Base-by-base conservation (phyloP, 2,113 vertebrate genomes). In the Plecturocebus donacophilus region DNA sequence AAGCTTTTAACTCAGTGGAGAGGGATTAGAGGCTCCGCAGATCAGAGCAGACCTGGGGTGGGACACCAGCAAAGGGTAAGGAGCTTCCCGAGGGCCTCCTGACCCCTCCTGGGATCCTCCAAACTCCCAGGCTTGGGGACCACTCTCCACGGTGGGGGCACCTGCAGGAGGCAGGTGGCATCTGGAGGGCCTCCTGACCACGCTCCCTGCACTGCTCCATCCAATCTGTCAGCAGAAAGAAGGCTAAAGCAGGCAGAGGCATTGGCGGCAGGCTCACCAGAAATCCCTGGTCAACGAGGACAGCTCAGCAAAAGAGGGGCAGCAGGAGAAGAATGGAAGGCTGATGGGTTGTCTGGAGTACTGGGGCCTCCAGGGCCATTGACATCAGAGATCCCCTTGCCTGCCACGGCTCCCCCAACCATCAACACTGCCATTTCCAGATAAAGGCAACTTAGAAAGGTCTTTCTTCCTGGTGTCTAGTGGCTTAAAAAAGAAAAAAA, bases 1-100 rank as follows among this genome's bases (percentile, higher is more conserved):
- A 91, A 95, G 96, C 93, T 96, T 97, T 98, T 80, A 96, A 96
- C 94, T 95, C 81, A 12, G 85, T 35, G 47, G 73, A 95, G 95
- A 76, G 79, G 97, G 91, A 97, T 95, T 95, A 97, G 97, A 95
- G 91, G 79, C 90, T 81, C 68, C 0, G 0, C 42, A 93, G 96
- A 97, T 96, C 96, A 95, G 96, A 97, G 90, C 90, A 89, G 94
- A 16, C 77, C n/a, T 30, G 6, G 47, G 54, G 40, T 1, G 2
- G 58, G 52, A 42, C 2, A 13, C 61, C 6, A 38, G 80, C 3
- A 17, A 71, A 79, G 38, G 35, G 32, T 79, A 23, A 11, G 58
- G 49, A 30, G 47, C 45, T 52, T 1, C 32, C 83, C 12, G 1
- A 19, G 79, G 49, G 42, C 58, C 23, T 52, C 58, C 17, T 2